phyloP scores from a whole-genome alignment of 1,140 invertebrate genomes.

The Sitophilus oryzae region DNA sequence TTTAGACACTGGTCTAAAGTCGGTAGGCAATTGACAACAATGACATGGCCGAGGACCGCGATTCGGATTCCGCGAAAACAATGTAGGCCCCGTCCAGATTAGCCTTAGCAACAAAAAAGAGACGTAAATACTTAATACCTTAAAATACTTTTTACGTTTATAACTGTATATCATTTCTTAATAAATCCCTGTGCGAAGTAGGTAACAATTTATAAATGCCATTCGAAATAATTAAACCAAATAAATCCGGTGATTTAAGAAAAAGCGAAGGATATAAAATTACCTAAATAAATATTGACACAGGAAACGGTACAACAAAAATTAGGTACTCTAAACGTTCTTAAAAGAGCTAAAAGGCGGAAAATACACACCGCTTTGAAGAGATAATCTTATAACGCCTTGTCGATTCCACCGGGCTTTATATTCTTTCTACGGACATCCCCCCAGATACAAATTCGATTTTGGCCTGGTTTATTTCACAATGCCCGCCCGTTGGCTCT shows the following conservation, averaged over 20 bases:
- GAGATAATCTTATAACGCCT: constrained; percentile 25
- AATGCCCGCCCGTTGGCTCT: background rate
- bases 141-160: no score
- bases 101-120: no score
- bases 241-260: background rate
- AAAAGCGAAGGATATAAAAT: background rate
- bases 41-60: no score
- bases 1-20: no score
- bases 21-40: no score
- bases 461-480: constrained; percentile 10
- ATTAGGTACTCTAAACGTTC: constrained; percentile 10
- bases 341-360: constrained; percentile 15
- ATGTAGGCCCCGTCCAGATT: no score
- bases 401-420: constrained; percentile 19
- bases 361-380: constrained; percentile 21
- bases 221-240: no score
- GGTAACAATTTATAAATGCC: no score
- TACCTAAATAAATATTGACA: background rate
- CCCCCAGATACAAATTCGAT: constrained; percentile 17
- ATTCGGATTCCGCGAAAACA: no score
- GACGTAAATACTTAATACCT: no score
- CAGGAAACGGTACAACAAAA: constrained; percentile 9
- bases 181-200: no score
- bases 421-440: constrained; percentile 13
- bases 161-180: no score